Evolutionary conservation across 2,113 vertebrate species (phyloP).

Genomic region (Shinisaurus crocodilurus): DNA sequence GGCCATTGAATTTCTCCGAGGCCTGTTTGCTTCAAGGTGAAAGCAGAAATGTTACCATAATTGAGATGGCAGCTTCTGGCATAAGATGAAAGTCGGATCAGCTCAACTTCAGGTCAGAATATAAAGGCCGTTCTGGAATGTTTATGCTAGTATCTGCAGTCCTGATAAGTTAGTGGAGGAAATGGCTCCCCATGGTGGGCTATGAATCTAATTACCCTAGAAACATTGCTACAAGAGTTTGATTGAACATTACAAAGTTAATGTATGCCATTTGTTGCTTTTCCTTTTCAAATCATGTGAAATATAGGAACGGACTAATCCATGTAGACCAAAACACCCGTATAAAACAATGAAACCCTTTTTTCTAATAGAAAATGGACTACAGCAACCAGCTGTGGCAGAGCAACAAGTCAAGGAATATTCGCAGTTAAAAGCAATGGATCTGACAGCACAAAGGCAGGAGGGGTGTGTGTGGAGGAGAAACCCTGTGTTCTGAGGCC

Average conservation of each 20-base stretch:
- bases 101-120: slow-evolving; percentile 70
- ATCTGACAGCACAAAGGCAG: neutral
- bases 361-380: neutral
- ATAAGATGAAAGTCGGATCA: slow-evolving; percentile 60
- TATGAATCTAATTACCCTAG: slow-evolving; percentile 62
- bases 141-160: slow-evolving; percentile 62
- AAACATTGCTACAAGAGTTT: slow-evolving; percentile 37
- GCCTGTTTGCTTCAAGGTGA: slow-evolving; percentile 61
- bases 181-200: slow-evolving; percentile 53
- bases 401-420: neutral
- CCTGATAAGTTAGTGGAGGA: slow-evolving; percentile 60
- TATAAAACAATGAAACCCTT: neutral
- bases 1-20: slow-evolving; percentile 45
- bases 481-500: neutral
- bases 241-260: slow-evolving; percentile 44
- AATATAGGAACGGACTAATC: neutral
- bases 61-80: slow-evolving; percentile 54
- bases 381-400: neutral
- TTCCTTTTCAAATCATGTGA: neutral
- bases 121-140: slow-evolving; percentile 61
- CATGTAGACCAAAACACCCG: rapidly evolving
- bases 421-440: neutral
- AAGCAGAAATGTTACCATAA: slow-evolving; percentile 50
- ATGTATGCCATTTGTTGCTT: neutral
- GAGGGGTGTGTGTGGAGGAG: neutral